A percentile compares a stretch with the other conserved stretches of the same genome.
These are phyloP conservation scores for Artibeus lituratus DNA, from an alignment of 2,797 vertebrate species.

Conservation along the genomic window DNA sequence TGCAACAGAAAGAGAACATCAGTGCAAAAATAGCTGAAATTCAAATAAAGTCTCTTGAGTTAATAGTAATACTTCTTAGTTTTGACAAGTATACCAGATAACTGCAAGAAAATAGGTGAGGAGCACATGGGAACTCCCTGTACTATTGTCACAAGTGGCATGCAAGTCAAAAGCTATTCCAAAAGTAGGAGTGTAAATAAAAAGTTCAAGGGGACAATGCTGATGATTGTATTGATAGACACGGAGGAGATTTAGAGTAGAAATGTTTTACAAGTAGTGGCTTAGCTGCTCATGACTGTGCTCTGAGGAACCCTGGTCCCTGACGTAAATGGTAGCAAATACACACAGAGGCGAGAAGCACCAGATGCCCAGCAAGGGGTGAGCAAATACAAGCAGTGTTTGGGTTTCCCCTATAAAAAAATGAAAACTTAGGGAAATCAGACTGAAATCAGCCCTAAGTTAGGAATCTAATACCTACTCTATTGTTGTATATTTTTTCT, in stretches of 20 bases:
- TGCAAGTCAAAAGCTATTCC: background rate
- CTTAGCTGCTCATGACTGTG: background rate
- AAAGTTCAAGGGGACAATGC: background rate
- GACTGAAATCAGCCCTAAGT: background rate
- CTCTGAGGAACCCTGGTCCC: background rate
- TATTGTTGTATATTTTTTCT: background rate
- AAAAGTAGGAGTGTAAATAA: background rate
- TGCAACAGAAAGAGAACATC: background rate
- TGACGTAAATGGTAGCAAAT: background rate
- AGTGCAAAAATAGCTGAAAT: background rate
- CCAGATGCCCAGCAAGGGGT: too few relatives aligned
- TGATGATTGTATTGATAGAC: background rate
- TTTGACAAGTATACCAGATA: background rate
- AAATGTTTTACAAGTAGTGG: background rate
- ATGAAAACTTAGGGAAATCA: background rate
- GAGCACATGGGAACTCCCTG: background rate
- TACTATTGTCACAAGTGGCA: background rate
- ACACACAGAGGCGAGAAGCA: fast-evolving
- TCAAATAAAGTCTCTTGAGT: background rate
- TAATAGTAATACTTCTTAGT: background rate
- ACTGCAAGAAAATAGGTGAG: background rate
- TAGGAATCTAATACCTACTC: background rate
- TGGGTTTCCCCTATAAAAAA: background rate
- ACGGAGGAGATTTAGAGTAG: background rate
- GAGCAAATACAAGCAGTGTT: background rate